Evolutionary conservation across 1,140 invertebrate genomes (phyloP), one percentile per base, ranked within the genome.

Genomic region (Platyscapa corneri): DNA sequence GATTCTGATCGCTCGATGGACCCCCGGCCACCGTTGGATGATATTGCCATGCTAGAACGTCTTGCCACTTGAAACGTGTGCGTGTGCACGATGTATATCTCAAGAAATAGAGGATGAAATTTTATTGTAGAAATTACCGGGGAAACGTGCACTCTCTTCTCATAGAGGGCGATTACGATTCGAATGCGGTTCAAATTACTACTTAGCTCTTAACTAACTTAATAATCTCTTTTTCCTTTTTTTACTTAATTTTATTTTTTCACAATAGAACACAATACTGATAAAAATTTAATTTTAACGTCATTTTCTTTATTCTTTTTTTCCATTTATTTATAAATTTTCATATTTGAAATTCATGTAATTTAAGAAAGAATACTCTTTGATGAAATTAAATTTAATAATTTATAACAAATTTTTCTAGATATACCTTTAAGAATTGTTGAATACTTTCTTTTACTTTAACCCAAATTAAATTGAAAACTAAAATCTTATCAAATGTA

Each of bases 71-170:
- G 8, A 1, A 14, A n/a, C 37, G 39, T 60, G 32, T 27, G 34
- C 37, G 37, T 30, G 78, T 37, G 37, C 60, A 10, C 18, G 20
- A 20, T 53, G 6, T 18, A n/a, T 75, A 76, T 76, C 42, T 46
- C 42, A 30, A 53, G 42, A 46, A 49, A 49, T 53, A 30, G 76
- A 60, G 46, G 46, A 32, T 42, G 67, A 56, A 83, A 76, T 64
- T 83, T 83, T 76, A 83, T 83, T 75, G 72, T 83, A 37, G n/a
- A 83, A 83, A 83, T 83, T 76, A 37, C 60, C 39, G 32, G n/a
- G 78, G 78, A 30, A 42, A 74, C 27, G 37, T 42, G 70, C 37
- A 23, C 70, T 37, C 34, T 16, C 30, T 46, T 12, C 42, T 12
- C 42, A 5, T 5, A 5, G n/a, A 37, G 34, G 37, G 2, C 72